A percentile compares a stretch with the other conserved stretches of the same genome.
These are phyloP conservation scores for Labeo rohita DNA, from an alignment of 2,113 vertebrate genomes.

Conservation along the genomic window DNA sequence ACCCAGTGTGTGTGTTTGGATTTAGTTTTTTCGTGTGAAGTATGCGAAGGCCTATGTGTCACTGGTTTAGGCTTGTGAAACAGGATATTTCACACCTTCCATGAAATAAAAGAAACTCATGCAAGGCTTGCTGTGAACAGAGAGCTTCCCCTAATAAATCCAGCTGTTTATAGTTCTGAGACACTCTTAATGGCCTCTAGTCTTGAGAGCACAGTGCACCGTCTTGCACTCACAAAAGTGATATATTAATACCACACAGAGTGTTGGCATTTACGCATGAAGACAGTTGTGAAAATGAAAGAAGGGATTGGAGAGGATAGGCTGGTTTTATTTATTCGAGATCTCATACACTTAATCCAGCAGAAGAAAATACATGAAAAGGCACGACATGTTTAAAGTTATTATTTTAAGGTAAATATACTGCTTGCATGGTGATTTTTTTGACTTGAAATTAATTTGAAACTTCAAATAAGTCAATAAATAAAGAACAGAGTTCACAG, in stretches of 20 bases:
- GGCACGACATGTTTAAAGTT: background rate
- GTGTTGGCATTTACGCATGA: constrained; percentile 48
- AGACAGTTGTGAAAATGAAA: constrained; percentile 45
- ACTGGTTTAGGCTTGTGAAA: constrained; percentile 55
- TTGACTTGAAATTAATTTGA: background rate
- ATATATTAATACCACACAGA: constrained; percentile 52
- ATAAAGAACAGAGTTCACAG: background rate
- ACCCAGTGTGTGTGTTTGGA: constrained; percentile 12
- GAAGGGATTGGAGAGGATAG: constrained; percentile 32
- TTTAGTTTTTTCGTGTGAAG: background rate
- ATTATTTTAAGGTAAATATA: background rate
- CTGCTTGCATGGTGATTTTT: background rate
- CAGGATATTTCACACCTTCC: constrained; percentile 64
- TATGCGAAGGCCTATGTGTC: constrained; percentile 37
- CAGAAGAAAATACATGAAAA: constrained; percentile 15
- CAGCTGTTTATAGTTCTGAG: constrained; percentile 66
- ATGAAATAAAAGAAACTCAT: constrained; percentile 68
- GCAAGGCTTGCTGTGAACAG: constrained; percentile 70
- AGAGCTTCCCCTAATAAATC: constrained; percentile 65
- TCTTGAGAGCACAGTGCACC: constrained; percentile 48
- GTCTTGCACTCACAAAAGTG: constrained; percentile 48
- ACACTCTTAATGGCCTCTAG: constrained; percentile 63
- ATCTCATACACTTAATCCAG: background rate
- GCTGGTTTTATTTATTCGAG: constrained; percentile 12
- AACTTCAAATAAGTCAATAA: background rate